phyloP scores from a whole-genome alignment of 2,797 vertebrate genomes.

The Pseudotriccus pelzelni region DNA sequence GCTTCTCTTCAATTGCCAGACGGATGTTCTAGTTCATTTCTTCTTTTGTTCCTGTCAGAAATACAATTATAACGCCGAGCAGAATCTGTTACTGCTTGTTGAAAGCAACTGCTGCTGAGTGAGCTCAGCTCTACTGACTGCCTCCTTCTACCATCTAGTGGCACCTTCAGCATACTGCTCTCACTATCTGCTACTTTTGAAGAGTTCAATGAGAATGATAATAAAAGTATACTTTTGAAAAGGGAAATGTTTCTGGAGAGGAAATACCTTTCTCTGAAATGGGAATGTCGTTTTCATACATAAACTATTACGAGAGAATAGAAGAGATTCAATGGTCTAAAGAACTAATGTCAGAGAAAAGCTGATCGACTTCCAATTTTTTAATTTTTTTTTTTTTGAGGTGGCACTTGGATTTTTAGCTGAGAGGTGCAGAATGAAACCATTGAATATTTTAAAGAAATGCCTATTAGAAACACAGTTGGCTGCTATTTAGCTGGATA shows the following conservation, averaged over 20 bases:
- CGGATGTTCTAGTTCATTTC: conserved; percentile 25
- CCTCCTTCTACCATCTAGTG: conserved; percentile 72
- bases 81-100: background rate
- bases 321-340: background rate
- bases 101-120: background rate
- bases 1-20: conserved; percentile 10
- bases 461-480: background rate
- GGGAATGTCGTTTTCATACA: background rate
- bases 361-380: background rate
- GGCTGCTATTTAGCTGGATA: background rate
- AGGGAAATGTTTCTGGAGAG: background rate
- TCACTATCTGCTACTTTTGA: background rate
- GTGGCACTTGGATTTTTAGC: background rate
- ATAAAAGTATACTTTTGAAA: background rate
- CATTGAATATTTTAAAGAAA: background rate
- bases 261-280: background rate
- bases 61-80: background rate
- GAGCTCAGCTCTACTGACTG: background rate
- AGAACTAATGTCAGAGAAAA: background rate
- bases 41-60: background rate
- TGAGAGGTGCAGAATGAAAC: background rate
- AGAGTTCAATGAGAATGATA: background rate
- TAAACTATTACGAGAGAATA: background rate
- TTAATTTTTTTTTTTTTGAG: background rate
- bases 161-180: background rate